phyloP scores from a whole-genome alignment of 2,113 vertebrate genomes.

The Hoplias malabaricus region DNA sequence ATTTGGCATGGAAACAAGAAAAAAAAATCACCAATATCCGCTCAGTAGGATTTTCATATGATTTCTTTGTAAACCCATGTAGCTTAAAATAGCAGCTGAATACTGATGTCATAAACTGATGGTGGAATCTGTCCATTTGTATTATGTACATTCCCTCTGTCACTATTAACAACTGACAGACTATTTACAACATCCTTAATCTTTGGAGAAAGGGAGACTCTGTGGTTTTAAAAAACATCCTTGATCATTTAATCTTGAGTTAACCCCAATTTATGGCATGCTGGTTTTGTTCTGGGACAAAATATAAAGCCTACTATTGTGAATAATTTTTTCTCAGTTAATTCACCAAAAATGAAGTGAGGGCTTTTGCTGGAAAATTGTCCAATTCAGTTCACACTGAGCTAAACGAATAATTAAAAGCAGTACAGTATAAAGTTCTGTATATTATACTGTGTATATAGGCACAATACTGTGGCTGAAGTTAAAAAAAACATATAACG shows the following conservation, averaged over 20 bases:
- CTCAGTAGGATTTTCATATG: slow-evolving; percentile 39
- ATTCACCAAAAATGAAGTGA: background rate
- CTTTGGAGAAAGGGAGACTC: background rate
- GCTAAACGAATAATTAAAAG: no score
- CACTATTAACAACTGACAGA: background rate
- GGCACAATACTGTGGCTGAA: no score
- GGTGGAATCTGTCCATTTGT: background rate
- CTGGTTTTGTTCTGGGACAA: background rate
- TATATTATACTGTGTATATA: no score
- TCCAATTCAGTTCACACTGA: no score
- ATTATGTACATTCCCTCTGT: background rate
- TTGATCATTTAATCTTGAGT: slow-evolving; percentile 16
- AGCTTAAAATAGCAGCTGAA: slow-evolving; percentile 11
- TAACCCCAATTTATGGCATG: slow-evolving; percentile 1
- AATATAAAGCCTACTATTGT: background rate
- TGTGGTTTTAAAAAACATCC: slow-evolving; percentile 13
- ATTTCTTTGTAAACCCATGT: slow-evolving; percentile 35
- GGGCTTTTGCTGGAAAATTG: no score
- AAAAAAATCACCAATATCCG: slow-evolving; percentile 19
- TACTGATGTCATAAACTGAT: slow-evolving; percentile 15
- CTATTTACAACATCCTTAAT: background rate
- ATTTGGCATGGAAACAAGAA: slow-evolving; percentile 23
- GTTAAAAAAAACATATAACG: no score
- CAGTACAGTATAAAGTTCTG: no score
- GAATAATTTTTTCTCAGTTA: background rate